Evolutionary conservation across 2,888 invertebrate genomes (phyloP), one percentile per base, ranked within the genome.

Genomic region (Lasioglossum malachurum): DNA sequence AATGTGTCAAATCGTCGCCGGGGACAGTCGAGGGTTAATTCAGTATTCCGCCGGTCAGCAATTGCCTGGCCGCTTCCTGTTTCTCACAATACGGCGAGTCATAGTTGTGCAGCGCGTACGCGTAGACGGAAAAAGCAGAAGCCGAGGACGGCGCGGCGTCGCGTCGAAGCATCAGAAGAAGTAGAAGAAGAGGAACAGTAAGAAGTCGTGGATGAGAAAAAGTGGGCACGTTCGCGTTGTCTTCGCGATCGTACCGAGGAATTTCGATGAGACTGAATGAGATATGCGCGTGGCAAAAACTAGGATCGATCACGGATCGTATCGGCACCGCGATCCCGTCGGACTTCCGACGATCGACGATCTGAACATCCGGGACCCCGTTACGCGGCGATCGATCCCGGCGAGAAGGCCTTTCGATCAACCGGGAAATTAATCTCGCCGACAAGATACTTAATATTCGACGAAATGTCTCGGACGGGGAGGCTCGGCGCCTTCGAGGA

Each of bases 341-440:
- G 60, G 14, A 71, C 53, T 82, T 81, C 71, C 44, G 44, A 73
- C 44, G 44, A 41, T 60, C 60, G 60, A 31, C 31, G 31, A 35
- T 67, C 67, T 35, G 14, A 53, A 71, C 71, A 78, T 67, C 77
- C 60, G 38, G 31, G 31, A 64, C 31, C 2, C 23, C 23, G 76
- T 76, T 57, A 64, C 64, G 38, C 35, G 10, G 35, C 53, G 23
- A 23, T 19, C 75, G 57, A 57, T 79, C 41, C 35, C n/a, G 44
- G 41, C 35, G 41, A 64, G 80, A 38, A 76, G 74, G 57, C 41
- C 74, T 64, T 64, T 75, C 84, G 84, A 84, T 85, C 75, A 77
- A 71, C 46, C 85, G 80, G 74, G 87, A 85, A 90, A 90, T 87
- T 82, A 88, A 82, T 82, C 80, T 57, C 41, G 44, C 78, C 64